Base-by-base conservation (phyloP, 1,140 invertebrate species). In the Zaprionus ghesquierei region DNA sequence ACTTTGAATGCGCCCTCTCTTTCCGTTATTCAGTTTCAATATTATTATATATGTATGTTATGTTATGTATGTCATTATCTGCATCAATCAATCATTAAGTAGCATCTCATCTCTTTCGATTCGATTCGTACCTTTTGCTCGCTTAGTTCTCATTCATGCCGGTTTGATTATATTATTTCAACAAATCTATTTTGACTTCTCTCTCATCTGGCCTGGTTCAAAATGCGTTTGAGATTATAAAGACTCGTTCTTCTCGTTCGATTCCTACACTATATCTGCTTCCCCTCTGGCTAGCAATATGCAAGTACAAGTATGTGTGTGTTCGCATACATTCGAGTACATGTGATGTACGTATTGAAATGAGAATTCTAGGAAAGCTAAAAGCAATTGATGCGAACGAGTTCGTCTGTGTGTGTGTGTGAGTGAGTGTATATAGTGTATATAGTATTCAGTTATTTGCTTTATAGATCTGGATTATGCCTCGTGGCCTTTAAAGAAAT, bases 351-450 rank as follows among this genome's bases (percentile, higher is more conserved):
- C 69, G 68, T 89, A 66, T 84, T 70, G 64, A 87, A 87, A 87
- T 80, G 63, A 87, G 68, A 77, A 69, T 50, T 79, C 85, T 87
- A 87, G 85, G 73, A 79, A 87, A 87, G 84, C 85, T 87, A 87
- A 89, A 87, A 87, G 84, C 84, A 89, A 80, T 87, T 87, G 65
- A 46, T 86, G 69, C 81, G 70, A 79, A 69, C 75, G 23, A 62
- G 25, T 59, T 65, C 56, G 51, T n/a, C n/a, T n/a, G n/a, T n/a
- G n/a, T n/a, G n/a, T n/a, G n/a, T n/a, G n/a, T n/a, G n/a, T n/a
- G n/a, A n/a, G n/a, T n/a, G n/a, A n/a, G n/a, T 75, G 60, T 86
- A 35, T 85, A 44, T 54, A 12, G 53, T 63, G 58, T 72, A 72
- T 64, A 38, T 77, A 81, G 72, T 53, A n/a, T 10, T 41, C 10